phyloP scores from a whole-genome alignment of 2,113 vertebrate species.

The Spizaetus ornatus region DNA sequence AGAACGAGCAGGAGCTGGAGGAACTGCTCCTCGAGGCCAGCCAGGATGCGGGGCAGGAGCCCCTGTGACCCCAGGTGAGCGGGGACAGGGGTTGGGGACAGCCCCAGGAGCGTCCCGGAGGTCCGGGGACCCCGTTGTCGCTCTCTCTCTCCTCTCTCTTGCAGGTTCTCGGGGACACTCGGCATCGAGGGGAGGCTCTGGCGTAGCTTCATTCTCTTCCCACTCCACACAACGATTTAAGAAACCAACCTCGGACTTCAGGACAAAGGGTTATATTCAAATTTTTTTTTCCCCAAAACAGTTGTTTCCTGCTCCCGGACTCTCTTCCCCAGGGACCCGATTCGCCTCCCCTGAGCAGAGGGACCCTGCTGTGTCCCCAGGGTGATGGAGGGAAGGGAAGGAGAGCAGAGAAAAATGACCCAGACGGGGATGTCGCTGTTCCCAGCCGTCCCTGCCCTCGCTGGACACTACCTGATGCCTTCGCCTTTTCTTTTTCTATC shows the following conservation, averaged over 20 bases:
- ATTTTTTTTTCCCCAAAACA: neutral
- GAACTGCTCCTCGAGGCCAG: constrained; percentile 88
- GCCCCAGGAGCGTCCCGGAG: neutral
- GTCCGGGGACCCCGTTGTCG: neutral
- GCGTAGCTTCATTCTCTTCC: neutral
- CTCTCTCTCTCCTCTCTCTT: neutral
- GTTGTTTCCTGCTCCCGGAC: neutral
- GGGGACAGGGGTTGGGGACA: neutral
- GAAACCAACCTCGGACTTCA: neutral
- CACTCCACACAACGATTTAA: neutral
- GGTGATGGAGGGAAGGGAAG: neutral
- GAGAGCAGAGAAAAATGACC: neutral
- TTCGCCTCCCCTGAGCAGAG: neutral
- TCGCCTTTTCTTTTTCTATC: too few relatives aligned
- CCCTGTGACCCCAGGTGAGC: constrained; percentile 75
- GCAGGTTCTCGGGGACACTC: neutral
- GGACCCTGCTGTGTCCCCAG: neutral
- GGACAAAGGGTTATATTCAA: neutral
- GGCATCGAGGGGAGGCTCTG: neutral
- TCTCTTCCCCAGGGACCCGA: neutral
- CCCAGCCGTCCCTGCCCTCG: neutral
- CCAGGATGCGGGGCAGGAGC: constrained; percentile 82
- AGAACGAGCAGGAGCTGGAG: constrained; percentile 80
- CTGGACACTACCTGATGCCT: neutral
- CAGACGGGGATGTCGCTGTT: too few relatives aligned